Evolutionary conservation across 2,113 vertebrate genomes (phyloP).

Genomic region (Marcusenius ussheri): DNA sequence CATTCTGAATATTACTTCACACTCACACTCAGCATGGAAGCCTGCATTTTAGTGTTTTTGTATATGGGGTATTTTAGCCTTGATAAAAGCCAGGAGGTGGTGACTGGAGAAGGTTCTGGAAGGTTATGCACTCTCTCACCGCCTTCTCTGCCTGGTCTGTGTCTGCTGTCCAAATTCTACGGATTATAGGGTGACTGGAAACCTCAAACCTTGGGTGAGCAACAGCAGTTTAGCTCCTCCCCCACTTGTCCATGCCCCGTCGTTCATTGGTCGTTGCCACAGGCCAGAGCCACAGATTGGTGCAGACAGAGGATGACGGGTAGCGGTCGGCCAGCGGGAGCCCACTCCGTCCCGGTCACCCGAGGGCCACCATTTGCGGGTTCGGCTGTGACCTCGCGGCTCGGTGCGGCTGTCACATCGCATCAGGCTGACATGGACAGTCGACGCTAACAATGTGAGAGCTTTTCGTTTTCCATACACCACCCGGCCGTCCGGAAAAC

Average conservation of each 20-base stretch:
- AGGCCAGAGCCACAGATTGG: neutral
- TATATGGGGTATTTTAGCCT: neutral
- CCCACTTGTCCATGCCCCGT: neutral
- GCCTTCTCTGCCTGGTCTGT: neutral
- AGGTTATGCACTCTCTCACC: neutral
- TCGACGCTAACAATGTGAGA: constrained; percentile 50
- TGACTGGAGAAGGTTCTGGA: neutral
- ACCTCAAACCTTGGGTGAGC: neutral
- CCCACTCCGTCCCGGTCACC: constrained; percentile 38
- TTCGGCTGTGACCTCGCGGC: constrained; percentile 59
- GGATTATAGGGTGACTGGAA: neutral
- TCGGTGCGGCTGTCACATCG: constrained; percentile 63
- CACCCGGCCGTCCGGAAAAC: constrained; percentile 39
- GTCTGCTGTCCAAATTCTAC: neutral
- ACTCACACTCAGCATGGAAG: neutral
- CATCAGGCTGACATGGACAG: constrained; percentile 55
- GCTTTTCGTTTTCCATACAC: constrained; percentile 55
- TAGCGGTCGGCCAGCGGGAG: neutral
- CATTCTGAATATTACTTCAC: neutral
- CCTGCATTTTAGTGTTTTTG: neutral
- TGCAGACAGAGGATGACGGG: neutral
- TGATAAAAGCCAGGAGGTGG: neutral
- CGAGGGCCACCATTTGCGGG: constrained; percentile 63
- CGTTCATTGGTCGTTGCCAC: neutral
- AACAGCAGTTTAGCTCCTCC: neutral